phyloP scores from a whole-genome alignment of 2,888 invertebrate species.

The Phorcus lineatus region DNA sequence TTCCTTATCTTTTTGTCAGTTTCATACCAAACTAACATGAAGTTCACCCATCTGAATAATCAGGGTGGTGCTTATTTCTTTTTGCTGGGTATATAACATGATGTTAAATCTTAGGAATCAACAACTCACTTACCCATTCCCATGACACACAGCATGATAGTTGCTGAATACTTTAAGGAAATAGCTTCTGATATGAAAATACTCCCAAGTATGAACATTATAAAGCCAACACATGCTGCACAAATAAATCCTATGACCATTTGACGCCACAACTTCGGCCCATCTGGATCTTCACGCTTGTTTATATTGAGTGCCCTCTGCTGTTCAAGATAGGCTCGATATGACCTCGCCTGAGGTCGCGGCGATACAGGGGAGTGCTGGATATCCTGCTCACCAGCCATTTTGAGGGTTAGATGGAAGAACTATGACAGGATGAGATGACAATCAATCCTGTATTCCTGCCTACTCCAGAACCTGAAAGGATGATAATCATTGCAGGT shows the following conservation, averaged over 20 bases:
- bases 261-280: constrained; percentile 61
- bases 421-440: background rate
- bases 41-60: too few species aligned
- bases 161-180: constrained; percentile 59
- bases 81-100: too few species aligned
- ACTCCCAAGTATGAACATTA: constrained; percentile 64
- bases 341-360: constrained; percentile 37
- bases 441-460: background rate
- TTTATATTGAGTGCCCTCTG: constrained; percentile 36
- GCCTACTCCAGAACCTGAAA: background rate
- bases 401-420: background rate
- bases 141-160: constrained; percentile 71
- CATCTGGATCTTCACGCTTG: constrained; percentile 42
- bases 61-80: too few species aligned
- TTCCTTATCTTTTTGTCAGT: too few species aligned
- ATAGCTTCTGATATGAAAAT: constrained; percentile 66
- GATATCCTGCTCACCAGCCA: background rate
- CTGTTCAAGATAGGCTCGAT: constrained; percentile 43
- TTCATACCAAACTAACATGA: too few species aligned
- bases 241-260: constrained; percentile 68
- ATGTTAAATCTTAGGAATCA: too few species aligned
- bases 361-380: constrained; percentile 35
- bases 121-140: constrained; percentile 71
- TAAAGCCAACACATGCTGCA: constrained; percentile 64
- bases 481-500: background rate